Evolutionary conservation across 64 coral and sea anemone genomes (phyloP).

Genomic region (Stylophora pistillata): DNA sequence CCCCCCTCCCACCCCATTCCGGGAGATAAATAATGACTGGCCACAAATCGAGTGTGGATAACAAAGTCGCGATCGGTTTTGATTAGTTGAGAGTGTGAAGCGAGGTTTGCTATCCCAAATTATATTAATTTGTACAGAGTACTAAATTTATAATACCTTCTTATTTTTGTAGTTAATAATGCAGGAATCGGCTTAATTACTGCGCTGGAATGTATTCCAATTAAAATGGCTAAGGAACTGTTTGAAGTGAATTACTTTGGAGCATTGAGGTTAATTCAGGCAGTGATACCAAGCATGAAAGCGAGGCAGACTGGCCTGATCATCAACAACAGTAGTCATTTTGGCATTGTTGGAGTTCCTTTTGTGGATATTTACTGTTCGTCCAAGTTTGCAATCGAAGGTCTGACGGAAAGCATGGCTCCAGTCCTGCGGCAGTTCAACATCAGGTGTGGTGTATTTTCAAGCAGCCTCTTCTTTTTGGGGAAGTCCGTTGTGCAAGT

Average conservation of each 20-base stretch:
- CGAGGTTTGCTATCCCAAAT: no score
- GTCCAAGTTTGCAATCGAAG: conserved; percentile 74
- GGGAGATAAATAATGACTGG: no score
- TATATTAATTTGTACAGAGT: no score
- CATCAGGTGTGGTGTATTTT: conserved; percentile 30
- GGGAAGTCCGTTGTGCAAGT: background rate
- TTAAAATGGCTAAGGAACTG: conserved; percentile 28
- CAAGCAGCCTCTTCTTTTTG: background rate
- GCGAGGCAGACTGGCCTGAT: conserved; percentile 39
- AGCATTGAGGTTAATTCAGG: conserved; percentile 40
- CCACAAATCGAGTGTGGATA: no score
- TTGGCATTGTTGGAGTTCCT: conserved; percentile 32
- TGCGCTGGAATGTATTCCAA: conserved; percentile 26
- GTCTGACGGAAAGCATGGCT: conserved; percentile 49
- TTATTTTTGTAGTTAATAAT: conserved; percentile 51
- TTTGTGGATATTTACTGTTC: conserved; percentile 53
- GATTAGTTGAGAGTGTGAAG: no score
- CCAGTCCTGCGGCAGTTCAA: conserved; percentile 58
- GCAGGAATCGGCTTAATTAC: conserved; percentile 39
- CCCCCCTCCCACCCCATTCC: no score
- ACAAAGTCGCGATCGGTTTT: no score
- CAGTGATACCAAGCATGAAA: conserved; percentile 64
- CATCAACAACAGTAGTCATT: conserved; percentile 47
- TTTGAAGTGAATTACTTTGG: conserved; percentile 68
- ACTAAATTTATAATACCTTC: no score